Evolutionary conservation across 2,888 invertebrate genomes (phyloP), one percentile per base, ranked within the genome.

Genomic region (Rotaria socialis): DNA sequence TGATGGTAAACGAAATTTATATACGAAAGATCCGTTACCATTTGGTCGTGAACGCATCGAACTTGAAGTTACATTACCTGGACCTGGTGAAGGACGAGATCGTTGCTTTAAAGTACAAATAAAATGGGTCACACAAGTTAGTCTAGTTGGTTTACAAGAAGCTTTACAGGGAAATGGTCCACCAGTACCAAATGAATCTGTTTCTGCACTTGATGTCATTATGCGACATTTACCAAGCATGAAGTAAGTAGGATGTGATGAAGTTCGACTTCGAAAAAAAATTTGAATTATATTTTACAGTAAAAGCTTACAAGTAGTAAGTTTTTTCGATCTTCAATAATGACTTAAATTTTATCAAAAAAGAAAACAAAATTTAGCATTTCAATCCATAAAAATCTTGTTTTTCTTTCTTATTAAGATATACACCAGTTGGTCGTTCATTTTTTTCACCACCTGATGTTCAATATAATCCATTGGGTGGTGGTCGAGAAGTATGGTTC

Each of bases 401-500:
- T 27, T 22, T 47, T 24, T 10, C 16, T 24, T 24, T 80, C 8
- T 43, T 80, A 0, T 47, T 80, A 19, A 80, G 92, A 55, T 99
- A 99, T 91, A 99, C 99, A 85, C 99, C 99, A 27, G 99, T 99
- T 58, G 99, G 99, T 43, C 93, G 99, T 87, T 98, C 98, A 89
- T 99, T 99, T 92, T 99, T 99, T 92, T 97, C 97, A 88, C 96
- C 96, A 41, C 98, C 98, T 6, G 96, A 97, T 92, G 96, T 96
- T 85, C 84, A 85, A 27, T 97, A 97, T 90, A 97, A 99, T 92
- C 97, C 97, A 0, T 93, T 99, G 87, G 94, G 94, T 0, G 97
- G 98, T 88, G 98, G 98, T 52, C 93, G 98, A 89, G 98, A 98
- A 92, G 99, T 99, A 2, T 99, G 99, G 99, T 99, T 99, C 92